Evolutionary conservation across 2,797 vertebrate species (phyloP).

Genomic region (Pipistrellus pygmaeus): DNA sequence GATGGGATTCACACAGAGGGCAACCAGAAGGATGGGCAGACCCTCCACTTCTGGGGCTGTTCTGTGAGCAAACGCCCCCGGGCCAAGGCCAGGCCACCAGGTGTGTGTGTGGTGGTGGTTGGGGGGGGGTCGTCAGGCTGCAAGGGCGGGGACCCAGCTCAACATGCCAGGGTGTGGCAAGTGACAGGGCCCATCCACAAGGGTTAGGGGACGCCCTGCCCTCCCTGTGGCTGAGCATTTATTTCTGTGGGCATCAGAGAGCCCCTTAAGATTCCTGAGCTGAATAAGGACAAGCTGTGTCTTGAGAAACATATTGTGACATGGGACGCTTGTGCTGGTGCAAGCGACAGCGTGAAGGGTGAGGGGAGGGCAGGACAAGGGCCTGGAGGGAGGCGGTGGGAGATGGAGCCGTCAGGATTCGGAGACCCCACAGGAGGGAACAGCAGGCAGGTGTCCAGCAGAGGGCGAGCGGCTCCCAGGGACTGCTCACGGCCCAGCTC

Average conservation of each 20-base stretch:
- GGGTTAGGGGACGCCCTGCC: rapidly evolving
- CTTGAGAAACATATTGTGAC: background rate
- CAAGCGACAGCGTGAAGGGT: rapidly evolving
- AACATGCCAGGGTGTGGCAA: rapidly evolving
- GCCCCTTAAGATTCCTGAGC: background rate
- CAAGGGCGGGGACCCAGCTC: background rate
- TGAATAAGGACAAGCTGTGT: background rate
- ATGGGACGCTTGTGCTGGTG: rapidly evolving
- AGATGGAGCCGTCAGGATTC: background rate
- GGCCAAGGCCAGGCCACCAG: background rate
- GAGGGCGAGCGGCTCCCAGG: rapidly evolving
- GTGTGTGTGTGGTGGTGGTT: rapidly evolving
- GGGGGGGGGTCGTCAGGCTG: background rate
- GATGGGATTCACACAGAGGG: rapidly evolving
- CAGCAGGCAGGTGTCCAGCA: background rate
- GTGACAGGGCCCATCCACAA: background rate
- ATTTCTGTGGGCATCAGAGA: background rate
- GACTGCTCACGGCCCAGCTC: background rate
- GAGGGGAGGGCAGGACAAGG: background rate
- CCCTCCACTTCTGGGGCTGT: background rate
- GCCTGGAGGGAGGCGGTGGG: background rate
- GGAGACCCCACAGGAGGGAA: background rate
- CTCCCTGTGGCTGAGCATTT: background rate
- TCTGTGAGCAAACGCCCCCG: background rate
- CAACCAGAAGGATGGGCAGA: background rate